A percentile compares a stretch with the other conserved stretches of the same genome.
Conservation (phyloP, 2,797 vertebrate species). For the Scleropages formosus region DNA sequence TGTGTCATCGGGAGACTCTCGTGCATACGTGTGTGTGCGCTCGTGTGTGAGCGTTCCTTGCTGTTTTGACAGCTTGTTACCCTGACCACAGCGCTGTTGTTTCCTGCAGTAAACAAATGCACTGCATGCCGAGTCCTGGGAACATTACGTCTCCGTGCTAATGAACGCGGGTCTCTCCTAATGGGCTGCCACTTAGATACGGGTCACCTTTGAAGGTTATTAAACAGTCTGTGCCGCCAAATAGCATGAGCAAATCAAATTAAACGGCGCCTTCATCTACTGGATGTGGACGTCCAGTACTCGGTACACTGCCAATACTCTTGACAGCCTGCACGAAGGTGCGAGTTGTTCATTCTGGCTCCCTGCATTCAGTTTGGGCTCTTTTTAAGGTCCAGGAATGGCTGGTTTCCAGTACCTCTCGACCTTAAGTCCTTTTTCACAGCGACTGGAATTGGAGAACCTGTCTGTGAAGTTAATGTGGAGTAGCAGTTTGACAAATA, state of each 20-base stretch:
- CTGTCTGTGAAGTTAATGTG: too few relatives aligned
- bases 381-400: too few relatives aligned
- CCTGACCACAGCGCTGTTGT: neutral
- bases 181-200: neutral
- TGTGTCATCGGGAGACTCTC: neutral
- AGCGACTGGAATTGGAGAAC: too few relatives aligned
- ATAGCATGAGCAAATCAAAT: neutral
- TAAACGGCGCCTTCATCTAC: neutral
- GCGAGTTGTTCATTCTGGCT: too few relatives aligned
- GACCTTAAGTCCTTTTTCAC: too few relatives aligned
- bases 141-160: slow-evolving; percentile 17
- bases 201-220: slow-evolving; percentile 6
- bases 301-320: too few relatives aligned
- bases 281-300: neutral
- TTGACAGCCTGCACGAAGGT: too few relatives aligned
- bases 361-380: too few relatives aligned
- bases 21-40: neutral
- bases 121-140: neutral
- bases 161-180: slow-evolving; percentile 2
- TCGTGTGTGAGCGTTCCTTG: neutral
- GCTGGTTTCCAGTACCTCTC: too few relatives aligned
- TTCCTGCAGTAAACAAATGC: slow-evolving; percentile 3
- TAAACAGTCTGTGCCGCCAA: neutral
- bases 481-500: too few relatives aligned
- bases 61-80: slow-evolving; percentile 2